Base-by-base conservation (phyloP, 2,797 vertebrate species). In the Microtus obscurus region DNA sequence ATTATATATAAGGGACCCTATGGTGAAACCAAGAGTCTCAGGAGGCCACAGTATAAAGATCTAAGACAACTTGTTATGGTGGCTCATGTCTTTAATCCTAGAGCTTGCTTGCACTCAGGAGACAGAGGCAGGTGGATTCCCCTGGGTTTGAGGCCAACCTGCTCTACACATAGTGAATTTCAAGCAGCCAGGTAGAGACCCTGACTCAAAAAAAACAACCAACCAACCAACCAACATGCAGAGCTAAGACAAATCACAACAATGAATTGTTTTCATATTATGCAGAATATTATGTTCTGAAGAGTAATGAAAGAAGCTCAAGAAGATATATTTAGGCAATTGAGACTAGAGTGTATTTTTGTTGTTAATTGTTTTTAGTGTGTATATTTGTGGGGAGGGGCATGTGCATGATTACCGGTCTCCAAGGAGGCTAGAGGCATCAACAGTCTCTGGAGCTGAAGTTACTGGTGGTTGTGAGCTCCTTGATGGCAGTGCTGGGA, bases 1-100 rank as follows among this genome's bases (percentile, higher is more conserved):
- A 34, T 90, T 88, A 79, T 92, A 95, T 56, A 87, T 69, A 63
- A 86, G 29, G 6, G 90, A 94, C 29, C 29, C 31, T 53, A 37
- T 69, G 59, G 16, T 82, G 14, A 96, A 93, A 65, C 48, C 43
- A 76, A 69, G 63, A 29, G 25, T 94, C 17, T 77, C 63, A 67
- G 37, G 87, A 86, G 29, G 40, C 51, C 31, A 77, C 12, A 87
- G 37, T 90, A 51, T 86, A 51, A 86, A 90, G 37, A 89, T 12
- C 61, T 51, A 85, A 85, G 37, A n/a, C 9, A 67, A 71, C 43
- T 48, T 21, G 31, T 3, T 0, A 1, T 86, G 17, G 3, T 67
- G 34, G 63, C 45, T 69, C 43, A 27, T 69, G 43, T n/a, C 45
- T 69, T 51, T 86, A n/a, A 69, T 86, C 34, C 31, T 27, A 69